Conservation (phyloP, 2,113 vertebrate species). For the Lasiurus borealis region DNA sequence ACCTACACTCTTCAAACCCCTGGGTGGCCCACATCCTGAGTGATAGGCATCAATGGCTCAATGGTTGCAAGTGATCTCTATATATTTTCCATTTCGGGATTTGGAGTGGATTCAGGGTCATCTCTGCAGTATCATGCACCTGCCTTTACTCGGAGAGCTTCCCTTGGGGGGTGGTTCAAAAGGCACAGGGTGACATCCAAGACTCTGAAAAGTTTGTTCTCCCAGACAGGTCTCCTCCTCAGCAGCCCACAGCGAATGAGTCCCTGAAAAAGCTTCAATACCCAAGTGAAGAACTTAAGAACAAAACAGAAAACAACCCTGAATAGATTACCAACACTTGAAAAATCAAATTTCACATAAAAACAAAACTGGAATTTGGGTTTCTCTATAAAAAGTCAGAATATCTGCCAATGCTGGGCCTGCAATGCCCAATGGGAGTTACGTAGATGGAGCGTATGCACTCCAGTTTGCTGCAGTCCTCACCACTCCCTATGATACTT, state of each 20-base stretch:
- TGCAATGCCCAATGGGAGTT: not conserved
- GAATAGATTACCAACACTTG: conserved; percentile 12
- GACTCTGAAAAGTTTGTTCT: not conserved
- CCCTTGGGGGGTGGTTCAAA: not conserved
- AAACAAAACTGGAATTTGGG: not conserved
- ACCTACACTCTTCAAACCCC: not conserved
- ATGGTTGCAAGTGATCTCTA: not conserved
- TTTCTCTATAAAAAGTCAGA: conserved; percentile 29
- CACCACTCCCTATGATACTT: not conserved
- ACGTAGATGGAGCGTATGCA: not conserved
- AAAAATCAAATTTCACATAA: conserved; percentile 50
- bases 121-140: not conserved
- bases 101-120: not conserved
- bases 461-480: not conserved
- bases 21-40: not conserved
- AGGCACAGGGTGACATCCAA: not conserved
- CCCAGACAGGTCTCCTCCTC: not conserved
- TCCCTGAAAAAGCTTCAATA: not conserved
- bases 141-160: not conserved
- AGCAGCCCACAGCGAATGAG: not conserved
- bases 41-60: not conserved
- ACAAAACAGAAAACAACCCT: not conserved
- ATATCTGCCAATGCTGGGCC: not conserved
- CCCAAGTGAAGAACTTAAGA: not conserved
- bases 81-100: not conserved